Evolutionary conservation across 1,140 invertebrate genomes (phyloP).

Genomic region (Sitobion miscanthi): DNA sequence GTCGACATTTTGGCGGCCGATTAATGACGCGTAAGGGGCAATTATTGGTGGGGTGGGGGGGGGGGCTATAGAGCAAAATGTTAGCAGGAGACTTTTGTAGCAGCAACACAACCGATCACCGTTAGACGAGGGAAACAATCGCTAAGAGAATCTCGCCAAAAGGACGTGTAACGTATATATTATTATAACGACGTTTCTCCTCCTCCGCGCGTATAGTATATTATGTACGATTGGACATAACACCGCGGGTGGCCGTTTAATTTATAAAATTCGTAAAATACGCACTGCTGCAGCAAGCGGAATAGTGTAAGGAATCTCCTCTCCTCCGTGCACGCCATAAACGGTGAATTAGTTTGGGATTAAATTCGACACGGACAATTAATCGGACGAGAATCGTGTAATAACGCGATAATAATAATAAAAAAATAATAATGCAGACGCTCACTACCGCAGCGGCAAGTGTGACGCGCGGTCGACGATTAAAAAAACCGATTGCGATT

Average conservation of each 20-base stretch:
- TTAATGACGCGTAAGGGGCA: background rate
- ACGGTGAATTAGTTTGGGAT: constrained; percentile 48
- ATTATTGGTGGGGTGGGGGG: too few relatives aligned
- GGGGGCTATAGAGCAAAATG: background rate
- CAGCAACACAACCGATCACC: background rate
- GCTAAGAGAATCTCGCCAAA: constrained; percentile 25
- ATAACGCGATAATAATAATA: constrained; percentile 23
- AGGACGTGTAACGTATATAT: background rate
- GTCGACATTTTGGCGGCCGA: background rate
- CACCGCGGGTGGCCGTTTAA: constrained; percentile 55
- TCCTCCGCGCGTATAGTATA: background rate
- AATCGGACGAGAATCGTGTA: constrained; percentile 51
- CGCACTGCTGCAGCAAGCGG: background rate
- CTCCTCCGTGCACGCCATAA: background rate
- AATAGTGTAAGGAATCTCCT: background rate
- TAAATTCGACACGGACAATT: constrained; percentile 55
- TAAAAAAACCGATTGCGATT: background rate
- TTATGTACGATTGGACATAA: background rate
- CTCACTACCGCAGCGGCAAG: background rate
- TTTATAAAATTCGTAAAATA: constrained; percentile 52
- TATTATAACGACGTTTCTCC: background rate
- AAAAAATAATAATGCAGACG: constrained; percentile 12
- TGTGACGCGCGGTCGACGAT: background rate
- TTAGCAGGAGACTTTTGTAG: background rate
- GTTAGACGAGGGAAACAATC: background rate